Conservation (phyloP, 2,888 invertebrate species). For the Agonopterix alstromeriana region DNA sequence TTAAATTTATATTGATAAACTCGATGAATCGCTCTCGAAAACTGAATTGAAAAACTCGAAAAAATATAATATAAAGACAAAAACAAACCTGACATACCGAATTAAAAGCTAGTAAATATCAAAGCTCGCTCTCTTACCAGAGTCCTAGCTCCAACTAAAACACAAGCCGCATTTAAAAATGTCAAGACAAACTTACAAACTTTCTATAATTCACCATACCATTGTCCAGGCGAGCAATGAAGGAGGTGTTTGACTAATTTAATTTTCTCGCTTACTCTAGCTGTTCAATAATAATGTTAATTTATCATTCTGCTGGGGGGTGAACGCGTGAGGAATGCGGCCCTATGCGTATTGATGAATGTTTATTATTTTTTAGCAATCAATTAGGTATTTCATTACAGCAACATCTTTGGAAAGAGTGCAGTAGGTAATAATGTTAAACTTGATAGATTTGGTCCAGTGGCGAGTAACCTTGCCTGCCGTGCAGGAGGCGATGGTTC, state of each 20-base stretch:
- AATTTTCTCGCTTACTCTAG: slow-evolving; percentile 37
- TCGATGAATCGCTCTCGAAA: too few relatives aligned
- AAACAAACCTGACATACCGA: too few relatives aligned
- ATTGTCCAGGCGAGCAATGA: slow-evolving; percentile 21
- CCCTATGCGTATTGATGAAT: slow-evolving; percentile 13
- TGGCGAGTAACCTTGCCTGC: too few relatives aligned
- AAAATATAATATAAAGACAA: too few relatives aligned
- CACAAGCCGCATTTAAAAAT: slow-evolving; percentile 28
- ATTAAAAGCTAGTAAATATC: too few relatives aligned
- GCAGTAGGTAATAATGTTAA: too few relatives aligned
- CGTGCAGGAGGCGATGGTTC: too few relatives aligned
- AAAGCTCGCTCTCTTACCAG: too few relatives aligned
- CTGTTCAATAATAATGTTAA: slow-evolving; percentile 56
- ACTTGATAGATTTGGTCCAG: too few relatives aligned
- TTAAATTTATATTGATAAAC: too few relatives aligned
- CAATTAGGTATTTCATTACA: background rate
- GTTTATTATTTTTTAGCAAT: slow-evolving; percentile 5
- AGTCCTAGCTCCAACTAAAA: slow-evolving; percentile 11
- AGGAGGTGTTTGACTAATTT: slow-evolving; percentile 45
- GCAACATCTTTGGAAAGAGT: too few relatives aligned
- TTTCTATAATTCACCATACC: slow-evolving; percentile 37
- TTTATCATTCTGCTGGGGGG: slow-evolving; percentile 45
- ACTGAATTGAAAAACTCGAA: too few relatives aligned
- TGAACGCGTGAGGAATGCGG: slow-evolving; percentile 16
- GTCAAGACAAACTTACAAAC: slow-evolving; percentile 26